Evolutionary conservation across 2,113 vertebrate genomes (phyloP).

Genomic region (Brachypteracias leptosomus): DNA sequence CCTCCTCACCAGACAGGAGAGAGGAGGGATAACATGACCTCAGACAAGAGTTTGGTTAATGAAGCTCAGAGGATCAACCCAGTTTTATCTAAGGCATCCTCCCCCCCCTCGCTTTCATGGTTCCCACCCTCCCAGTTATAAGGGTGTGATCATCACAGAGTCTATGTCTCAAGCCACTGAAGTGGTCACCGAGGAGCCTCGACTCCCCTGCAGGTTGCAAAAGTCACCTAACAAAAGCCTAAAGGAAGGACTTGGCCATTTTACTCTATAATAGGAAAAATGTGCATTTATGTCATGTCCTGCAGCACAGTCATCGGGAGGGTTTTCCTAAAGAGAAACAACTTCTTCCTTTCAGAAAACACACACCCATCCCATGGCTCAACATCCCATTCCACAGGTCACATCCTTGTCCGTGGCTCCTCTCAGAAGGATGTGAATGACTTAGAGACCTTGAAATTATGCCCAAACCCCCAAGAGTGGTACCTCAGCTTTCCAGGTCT

Average conservation of each 20-base stretch:
- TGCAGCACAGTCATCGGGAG: not conserved
- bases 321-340: not conserved
- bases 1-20: rapidly evolving
- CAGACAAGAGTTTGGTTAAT: not conserved
- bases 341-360: not conserved
- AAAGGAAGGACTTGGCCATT: not conserved
- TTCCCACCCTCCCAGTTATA: not conserved
- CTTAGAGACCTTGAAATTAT: not conserved
- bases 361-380: not conserved
- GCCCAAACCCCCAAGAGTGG: not conserved
- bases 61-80: not conserved
- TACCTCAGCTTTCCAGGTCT: not conserved
- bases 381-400: not conserved
- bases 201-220: not conserved
- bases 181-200: not conserved
- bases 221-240: not conserved
- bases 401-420: not conserved
- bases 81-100: not conserved
- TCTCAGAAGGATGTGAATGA: not conserved
- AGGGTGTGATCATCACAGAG: not conserved
- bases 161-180: not conserved
- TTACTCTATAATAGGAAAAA: not conserved
- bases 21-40: not conserved
- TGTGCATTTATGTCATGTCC: not conserved
- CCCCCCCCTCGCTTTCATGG: not conserved